These are phyloP conservation scores for Erynnis tages DNA, from an alignment of 2,888 invertebrate species.

Conservation along the genomic window DNA sequence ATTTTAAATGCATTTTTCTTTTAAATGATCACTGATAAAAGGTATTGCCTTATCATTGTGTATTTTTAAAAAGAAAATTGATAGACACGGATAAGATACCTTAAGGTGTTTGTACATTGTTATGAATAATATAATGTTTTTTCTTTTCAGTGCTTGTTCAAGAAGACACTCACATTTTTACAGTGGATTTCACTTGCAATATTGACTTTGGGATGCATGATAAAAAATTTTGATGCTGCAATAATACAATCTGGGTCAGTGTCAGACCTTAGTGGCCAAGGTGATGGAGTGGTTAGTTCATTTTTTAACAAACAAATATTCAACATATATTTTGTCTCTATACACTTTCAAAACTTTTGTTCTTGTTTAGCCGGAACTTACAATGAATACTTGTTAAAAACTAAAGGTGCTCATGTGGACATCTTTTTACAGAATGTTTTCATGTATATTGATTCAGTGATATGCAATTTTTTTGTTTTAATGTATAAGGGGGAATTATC, in stretches of 20 bases:
- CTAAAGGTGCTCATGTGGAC: conserved; percentile 90
- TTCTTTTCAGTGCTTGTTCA: conserved; percentile 89
- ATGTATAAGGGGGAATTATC: conserved; percentile 84
- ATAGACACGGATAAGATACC: too few relatives aligned
- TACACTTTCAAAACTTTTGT: conserved; percentile 90
- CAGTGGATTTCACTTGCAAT: conserved; percentile 96
- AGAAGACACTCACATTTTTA: conserved; percentile 87
- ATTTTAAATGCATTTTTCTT: too few relatives aligned
- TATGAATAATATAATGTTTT: conserved; percentile 18
- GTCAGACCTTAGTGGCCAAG: conserved; percentile 36
- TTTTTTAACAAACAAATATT: conserved; percentile 59
- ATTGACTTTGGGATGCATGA: conserved; percentile 93
- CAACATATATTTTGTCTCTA: conserved; percentile 84
- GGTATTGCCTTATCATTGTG: too few relatives aligned
- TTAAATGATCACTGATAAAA: too few relatives aligned
- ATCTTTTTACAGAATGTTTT: conserved; percentile 97
- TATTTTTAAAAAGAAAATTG: too few relatives aligned
- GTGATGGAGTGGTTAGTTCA: conserved; percentile 41
- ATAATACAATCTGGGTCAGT: conserved; percentile 46
- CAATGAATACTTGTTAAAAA: conserved; percentile 96
- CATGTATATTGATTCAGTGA: conserved; percentile 96
- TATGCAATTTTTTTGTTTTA: conserved; percentile 92
- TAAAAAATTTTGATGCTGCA: conserved; percentile 88
- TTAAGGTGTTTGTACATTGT: too few relatives aligned
- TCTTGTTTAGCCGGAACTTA: conserved; percentile 98